A percentile compares a stretch with the other conserved stretches of the same genome.
These are phyloP conservation scores for Lateolabrax maculatus DNA, from an alignment of 2,797 vertebrate species.

Conservation along the genomic window DNA sequence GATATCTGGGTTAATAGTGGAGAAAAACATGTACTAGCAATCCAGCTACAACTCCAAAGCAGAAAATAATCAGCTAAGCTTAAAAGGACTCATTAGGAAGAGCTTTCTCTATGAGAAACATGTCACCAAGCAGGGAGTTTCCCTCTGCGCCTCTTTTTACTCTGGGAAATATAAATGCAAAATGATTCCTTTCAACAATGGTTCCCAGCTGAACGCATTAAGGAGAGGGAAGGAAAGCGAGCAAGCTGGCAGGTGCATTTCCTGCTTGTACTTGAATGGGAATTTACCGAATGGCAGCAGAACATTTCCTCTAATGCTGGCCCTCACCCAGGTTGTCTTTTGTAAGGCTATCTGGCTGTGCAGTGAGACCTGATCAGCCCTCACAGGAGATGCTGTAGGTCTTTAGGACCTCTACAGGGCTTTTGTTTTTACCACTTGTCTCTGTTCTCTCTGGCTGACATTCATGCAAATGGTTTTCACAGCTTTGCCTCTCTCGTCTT, in stretches of 20 bases:
- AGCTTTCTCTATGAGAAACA: conserved; percentile 46
- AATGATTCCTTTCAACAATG: conserved; percentile 73
- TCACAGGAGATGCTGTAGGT: conserved; percentile 44
- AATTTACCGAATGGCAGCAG: conserved; percentile 59
- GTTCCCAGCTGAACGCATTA: conserved; percentile 64
- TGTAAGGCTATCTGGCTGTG: conserved; percentile 38
- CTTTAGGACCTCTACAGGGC: conserved; percentile 24
- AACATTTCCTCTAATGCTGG: conserved; percentile 54
- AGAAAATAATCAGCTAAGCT: conserved; percentile 62
- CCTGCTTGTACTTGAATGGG: conserved; percentile 51
- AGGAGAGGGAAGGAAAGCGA: conserved; percentile 27
- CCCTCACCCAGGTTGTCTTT: conserved; percentile 65
- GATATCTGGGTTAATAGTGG: conserved; percentile 74
- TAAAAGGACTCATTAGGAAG: conserved; percentile 64
- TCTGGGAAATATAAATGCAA: conserved; percentile 76
- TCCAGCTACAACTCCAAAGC: conserved; percentile 49
- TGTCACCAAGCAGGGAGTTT: conserved; percentile 23
- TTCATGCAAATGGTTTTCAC: conserved; percentile 68
- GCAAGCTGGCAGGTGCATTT: conserved; percentile 59
- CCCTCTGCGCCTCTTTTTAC: conserved; percentile 40
- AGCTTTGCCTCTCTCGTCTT: conserved; percentile 48
- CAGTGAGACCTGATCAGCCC: conserved; percentile 31
- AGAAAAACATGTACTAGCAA: conserved; percentile 60
- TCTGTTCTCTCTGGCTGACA: conserved; percentile 51
- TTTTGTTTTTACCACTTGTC: conserved; percentile 51